Evolutionary conservation across 1,140 invertebrate genomes (phyloP).

Genomic region (Dendrolimus kikuchii): DNA sequence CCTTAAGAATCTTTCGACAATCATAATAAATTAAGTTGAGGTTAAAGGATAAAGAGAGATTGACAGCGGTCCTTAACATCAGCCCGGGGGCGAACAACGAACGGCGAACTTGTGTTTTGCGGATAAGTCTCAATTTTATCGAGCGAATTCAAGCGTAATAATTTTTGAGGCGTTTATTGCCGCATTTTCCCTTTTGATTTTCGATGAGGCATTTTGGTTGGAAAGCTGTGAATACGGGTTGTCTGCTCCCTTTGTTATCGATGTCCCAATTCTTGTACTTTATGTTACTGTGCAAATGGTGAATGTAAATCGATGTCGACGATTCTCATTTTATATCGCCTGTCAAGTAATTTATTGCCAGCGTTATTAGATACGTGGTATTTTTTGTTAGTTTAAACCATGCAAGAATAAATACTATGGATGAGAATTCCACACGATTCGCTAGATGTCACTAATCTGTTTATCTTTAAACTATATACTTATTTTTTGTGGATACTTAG

Average conservation of each 20-base stretch:
- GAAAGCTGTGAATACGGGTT: conserved; percentile 8
- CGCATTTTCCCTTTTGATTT: conserved; percentile 18
- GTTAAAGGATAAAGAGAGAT: conserved; percentile 42
- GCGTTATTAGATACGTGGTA: no score
- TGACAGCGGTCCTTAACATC: conserved; percentile 44
- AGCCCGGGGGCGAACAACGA: conserved; percentile 17
- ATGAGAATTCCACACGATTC: no score
- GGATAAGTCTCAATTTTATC: conserved; percentile 31
- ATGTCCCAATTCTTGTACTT: conserved; percentile 4
- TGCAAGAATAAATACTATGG: no score
- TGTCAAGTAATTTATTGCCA: no score
- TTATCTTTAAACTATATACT: no score
- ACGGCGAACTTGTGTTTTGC: conserved; percentile 27
- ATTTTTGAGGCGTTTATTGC: conserved; percentile 28
- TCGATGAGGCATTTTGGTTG: conserved; percentile 14
- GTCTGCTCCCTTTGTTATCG: conserved; percentile 5
- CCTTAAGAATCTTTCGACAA: conserved; percentile 18
- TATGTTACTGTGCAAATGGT: no score
- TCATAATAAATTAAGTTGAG: conserved; percentile 55
- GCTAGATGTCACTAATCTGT: no score
- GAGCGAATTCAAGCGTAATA: conserved; percentile 29
- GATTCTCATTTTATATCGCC: no score
- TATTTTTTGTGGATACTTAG: no score
- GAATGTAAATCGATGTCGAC: no score
- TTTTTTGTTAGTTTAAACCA: no score